Percentiles rank a stretch among this genome's conserved stretches.
Conservation (phyloP, 2,113 vertebrate genomes). For the Pristiophorus japonicus region DNA sequence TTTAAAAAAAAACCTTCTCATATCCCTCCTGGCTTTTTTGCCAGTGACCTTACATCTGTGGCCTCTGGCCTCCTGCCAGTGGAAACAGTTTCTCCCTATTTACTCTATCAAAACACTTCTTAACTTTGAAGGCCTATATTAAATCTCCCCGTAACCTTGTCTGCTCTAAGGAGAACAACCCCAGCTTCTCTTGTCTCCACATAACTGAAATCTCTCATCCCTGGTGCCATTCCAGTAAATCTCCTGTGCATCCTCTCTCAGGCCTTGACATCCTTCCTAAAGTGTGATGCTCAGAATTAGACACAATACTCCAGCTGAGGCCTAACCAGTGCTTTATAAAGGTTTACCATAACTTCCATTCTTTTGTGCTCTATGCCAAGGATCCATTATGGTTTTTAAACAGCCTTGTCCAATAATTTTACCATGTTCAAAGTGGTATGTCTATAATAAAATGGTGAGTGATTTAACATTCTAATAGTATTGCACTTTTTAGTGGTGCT, state of each 20-base stretch:
- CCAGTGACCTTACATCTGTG: background rate
- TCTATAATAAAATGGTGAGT: background rate
- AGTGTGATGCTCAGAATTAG: background rate
- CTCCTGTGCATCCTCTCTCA: background rate
- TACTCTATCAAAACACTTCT: background rate
- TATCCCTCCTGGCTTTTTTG: background rate
- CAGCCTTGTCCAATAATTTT: background rate
- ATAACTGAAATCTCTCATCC: background rate
- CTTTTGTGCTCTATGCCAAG: background rate
- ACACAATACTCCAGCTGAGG: background rate
- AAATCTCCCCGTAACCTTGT: background rate
- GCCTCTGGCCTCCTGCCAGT: too few species aligned
- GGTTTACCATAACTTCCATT: background rate
- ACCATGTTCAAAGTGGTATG: background rate
- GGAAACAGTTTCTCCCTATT: background rate
- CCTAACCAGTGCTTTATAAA: background rate
- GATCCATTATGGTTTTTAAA: background rate
- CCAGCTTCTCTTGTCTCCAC: background rate
- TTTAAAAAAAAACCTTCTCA: background rate
- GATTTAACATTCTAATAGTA: background rate
- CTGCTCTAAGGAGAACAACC: background rate
- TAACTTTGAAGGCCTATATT: too few species aligned
- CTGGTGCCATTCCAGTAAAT: background rate
- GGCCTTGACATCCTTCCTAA: background rate
- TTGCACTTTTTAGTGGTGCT: background rate